These are phyloP conservation scores for Lates japonicus DNA, from an alignment of 2,797 vertebrate species.

Conservation along the genomic window DNA sequence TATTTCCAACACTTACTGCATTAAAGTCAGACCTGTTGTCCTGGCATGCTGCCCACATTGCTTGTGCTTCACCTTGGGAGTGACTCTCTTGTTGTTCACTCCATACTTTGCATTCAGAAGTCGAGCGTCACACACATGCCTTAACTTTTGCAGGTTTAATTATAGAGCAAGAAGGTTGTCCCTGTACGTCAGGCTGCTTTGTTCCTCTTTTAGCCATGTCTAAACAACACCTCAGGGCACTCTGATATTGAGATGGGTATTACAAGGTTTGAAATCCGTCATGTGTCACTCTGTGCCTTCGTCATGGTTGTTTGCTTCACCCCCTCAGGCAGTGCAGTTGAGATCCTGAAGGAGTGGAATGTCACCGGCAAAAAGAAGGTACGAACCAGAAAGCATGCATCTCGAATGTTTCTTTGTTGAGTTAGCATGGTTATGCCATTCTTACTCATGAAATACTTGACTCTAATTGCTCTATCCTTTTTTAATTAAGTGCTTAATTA, in stretches of 20 bases:
- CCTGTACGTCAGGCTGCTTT: slow-evolving; percentile 52
- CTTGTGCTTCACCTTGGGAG: neutral
- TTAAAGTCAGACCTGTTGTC: slow-evolving; percentile 11
- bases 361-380: slow-evolving; percentile 98
- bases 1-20: neutral
- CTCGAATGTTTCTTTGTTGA: slow-evolving; percentile 14
- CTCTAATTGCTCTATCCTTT: neutral
- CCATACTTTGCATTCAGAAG: slow-evolving; percentile 41
- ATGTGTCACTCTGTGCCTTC: neutral
- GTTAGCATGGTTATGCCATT: neutral
- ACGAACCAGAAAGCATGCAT: slow-evolving; percentile 2
- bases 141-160: slow-evolving; percentile 51
- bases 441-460: neutral
- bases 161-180: slow-evolving; percentile 52
- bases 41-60: neutral
- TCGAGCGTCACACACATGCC: slow-evolving; percentile 44
- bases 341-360: slow-evolving; percentile 98
- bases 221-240: slow-evolving; percentile 24
- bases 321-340: slow-evolving; percentile 90
- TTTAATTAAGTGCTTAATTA: neutral
- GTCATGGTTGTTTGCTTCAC: slow-evolving; percentile 49
- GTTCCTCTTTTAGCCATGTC: slow-evolving; percentile 10
- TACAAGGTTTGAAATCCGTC: neutral
- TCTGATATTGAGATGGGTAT: slow-evolving; percentile 14
- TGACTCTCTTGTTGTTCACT: neutral